phyloP scores from a whole-genome alignment of 2,797 vertebrate species.

The Gila robusta region DNA sequence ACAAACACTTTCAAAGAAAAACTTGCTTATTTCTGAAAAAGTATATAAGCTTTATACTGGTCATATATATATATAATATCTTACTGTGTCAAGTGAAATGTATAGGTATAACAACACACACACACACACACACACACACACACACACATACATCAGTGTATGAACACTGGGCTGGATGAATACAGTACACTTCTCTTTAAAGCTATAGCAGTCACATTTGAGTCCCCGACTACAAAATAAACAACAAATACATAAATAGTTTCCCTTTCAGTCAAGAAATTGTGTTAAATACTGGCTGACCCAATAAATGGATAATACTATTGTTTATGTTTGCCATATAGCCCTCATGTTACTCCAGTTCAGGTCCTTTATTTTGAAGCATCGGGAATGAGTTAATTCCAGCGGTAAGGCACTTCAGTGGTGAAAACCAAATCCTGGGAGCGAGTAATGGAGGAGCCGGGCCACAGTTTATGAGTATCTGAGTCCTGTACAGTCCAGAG shows the following conservation, averaged over 20 bases:
- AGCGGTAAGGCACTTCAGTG: constrained; percentile 21
- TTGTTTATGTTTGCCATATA: constrained; percentile 68
- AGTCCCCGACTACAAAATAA: constrained; percentile 71
- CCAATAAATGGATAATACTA: constrained; percentile 75
- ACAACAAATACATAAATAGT: constrained; percentile 82
- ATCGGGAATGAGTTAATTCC: background rate
- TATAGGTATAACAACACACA: constrained; percentile 41
- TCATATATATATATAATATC: constrained; percentile 82
- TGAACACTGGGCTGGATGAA: constrained; percentile 68
- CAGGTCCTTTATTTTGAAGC: background rate
- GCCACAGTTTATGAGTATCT: background rate
- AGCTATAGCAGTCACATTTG: constrained; percentile 77
- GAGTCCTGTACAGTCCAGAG: background rate
- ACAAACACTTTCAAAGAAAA: background rate
- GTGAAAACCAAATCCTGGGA: background rate
- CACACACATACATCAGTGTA: constrained; percentile 40
- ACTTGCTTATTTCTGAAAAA: constrained; percentile 14
- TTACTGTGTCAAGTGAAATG: constrained; percentile 68
- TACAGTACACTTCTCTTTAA: constrained; percentile 79
- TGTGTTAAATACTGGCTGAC: constrained; percentile 72
- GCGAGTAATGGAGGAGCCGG: no score
- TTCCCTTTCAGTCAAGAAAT: constrained; percentile 76
- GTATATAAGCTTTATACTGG: constrained; percentile 65
- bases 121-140: background rate
- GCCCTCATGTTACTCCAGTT: constrained; percentile 64